These are phyloP conservation scores for Silurus lanzhouensis DNA, from an alignment of 2,797 vertebrate species.

Conservation along the genomic window DNA sequence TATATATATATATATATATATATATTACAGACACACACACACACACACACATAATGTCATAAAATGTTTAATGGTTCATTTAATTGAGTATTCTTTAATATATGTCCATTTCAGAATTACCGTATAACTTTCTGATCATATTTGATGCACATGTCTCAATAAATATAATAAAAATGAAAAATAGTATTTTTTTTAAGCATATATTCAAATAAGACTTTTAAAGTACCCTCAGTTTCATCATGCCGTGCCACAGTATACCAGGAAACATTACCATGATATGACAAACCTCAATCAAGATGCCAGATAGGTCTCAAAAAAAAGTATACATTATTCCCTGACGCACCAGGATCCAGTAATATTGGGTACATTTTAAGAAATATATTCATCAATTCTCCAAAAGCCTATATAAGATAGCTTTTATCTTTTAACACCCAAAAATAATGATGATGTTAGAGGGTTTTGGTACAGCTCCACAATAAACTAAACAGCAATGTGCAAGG, in stretches of 20 bases:
- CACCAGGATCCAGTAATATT: neutral
- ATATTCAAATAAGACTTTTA: neutral
- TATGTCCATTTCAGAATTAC: neutral
- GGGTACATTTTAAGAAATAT: neutral
- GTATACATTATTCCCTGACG: neutral
- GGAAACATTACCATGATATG: neutral
- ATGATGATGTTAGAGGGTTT: neutral
- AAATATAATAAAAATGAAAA: neutral
- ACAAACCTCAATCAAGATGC: neutral
- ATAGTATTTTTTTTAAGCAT: neutral
- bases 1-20: no score
- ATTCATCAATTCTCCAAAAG: neutral
- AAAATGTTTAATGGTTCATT: no score
- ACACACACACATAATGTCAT: no score
- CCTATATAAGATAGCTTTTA: neutral
- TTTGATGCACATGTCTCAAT: neutral
- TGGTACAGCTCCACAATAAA: neutral
- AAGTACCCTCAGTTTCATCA: neutral
- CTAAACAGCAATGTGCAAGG: neutral
- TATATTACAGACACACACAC: no score
- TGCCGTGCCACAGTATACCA: neutral
- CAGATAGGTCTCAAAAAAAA: neutral
- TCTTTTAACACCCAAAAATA: neutral
- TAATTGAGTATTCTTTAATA: neutral
- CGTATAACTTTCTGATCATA: neutral